phyloP scores from a whole-genome alignment of 92 coral and sea anemone species.

The Epizoanthus illoricatus region DNA sequence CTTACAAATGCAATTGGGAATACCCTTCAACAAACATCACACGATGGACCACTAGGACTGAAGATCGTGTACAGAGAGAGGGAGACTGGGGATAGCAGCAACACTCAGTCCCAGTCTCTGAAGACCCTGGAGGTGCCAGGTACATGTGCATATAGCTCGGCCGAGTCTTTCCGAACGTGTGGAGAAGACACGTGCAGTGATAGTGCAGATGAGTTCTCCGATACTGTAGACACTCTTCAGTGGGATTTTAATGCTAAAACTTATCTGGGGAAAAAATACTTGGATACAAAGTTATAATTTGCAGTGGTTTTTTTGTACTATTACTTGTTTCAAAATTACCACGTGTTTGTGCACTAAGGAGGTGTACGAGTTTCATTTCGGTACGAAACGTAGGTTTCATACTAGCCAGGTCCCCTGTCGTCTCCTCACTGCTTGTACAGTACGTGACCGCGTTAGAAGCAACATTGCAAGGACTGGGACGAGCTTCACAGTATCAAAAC shows the following conservation, averaged over 20 bases:
- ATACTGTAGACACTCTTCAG: slow-evolving; percentile 21
- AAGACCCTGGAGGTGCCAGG: slow-evolving; percentile 41
- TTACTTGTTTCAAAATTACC: not conserved
- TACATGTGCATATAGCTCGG: slow-evolving; percentile 35
- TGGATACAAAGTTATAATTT: slow-evolving; percentile 12
- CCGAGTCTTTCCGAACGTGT: slow-evolving; percentile 36
- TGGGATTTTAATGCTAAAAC: slow-evolving; percentile 17
- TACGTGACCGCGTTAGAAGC: too few species aligned
- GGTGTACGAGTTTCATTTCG: too few species aligned
- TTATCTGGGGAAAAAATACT: slow-evolving; percentile 24
- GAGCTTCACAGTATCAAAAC: too few species aligned
- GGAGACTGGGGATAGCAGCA: slow-evolving; percentile 10
- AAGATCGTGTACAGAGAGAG: slow-evolving; percentile 11
- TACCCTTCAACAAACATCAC: slow-evolving; percentile 5
- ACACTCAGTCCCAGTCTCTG: not conserved
- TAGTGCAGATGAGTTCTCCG: slow-evolving; percentile 38
- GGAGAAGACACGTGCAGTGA: slow-evolving; percentile 43
- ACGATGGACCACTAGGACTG: slow-evolving; percentile 23
- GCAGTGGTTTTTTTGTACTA: not conserved
- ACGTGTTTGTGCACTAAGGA: too few species aligned
- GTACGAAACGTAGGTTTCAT: too few species aligned
- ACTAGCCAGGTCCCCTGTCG: too few species aligned
- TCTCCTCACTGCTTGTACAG: too few species aligned
- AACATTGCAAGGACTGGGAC: too few species aligned
- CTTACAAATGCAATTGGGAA: slow-evolving; percentile 28